Conservation (phyloP, 1,140 invertebrate genomes). For the Palaemon carinicauda region DNA sequence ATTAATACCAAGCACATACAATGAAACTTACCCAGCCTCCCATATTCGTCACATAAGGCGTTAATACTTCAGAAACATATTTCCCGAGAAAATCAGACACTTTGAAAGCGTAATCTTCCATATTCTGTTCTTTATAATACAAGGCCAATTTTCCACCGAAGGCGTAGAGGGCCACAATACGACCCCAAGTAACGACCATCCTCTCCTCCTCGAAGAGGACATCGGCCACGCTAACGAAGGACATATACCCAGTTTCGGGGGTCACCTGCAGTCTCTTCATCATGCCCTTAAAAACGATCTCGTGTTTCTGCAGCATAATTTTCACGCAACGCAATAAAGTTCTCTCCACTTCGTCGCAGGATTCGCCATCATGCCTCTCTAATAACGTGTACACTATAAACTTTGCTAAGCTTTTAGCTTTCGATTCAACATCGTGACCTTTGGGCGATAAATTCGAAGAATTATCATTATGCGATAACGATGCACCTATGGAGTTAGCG, state of each 20-base stretch:
- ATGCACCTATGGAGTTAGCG: too few relatives aligned
- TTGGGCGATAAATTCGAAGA: not conserved
- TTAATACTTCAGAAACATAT: constrained; percentile 66
- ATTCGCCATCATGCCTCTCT: not conserved
- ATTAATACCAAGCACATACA: too few relatives aligned
- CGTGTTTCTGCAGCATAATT: constrained; percentile 70
- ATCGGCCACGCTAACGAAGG: constrained; percentile 71
- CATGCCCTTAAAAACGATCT: constrained; percentile 72
- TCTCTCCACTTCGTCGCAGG: constrained; percentile 58
- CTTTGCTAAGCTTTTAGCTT: constrained; percentile 36
- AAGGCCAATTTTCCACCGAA: constrained; percentile 70
- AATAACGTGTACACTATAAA: constrained; percentile 24
- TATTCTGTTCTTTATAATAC: constrained; percentile 67
- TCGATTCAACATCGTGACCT: not conserved
- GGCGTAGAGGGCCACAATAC: constrained; percentile 72
- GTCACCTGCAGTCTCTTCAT: constrained; percentile 70
- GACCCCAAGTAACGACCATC: constrained; percentile 70
- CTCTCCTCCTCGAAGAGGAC: constrained; percentile 67
- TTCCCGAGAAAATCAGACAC: constrained; percentile 46
- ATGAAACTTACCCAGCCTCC: constrained; percentile 68
- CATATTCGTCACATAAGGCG: constrained; percentile 65
- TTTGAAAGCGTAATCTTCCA: constrained; percentile 58
- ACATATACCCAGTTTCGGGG: constrained; percentile 68
- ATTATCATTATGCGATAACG: too few relatives aligned
- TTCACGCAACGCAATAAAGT: constrained; percentile 67